Evolutionary conservation across 2,888 invertebrate genomes (phyloP), one percentile per base, ranked within the genome.

Genomic region (Apodemia zela): DNA sequence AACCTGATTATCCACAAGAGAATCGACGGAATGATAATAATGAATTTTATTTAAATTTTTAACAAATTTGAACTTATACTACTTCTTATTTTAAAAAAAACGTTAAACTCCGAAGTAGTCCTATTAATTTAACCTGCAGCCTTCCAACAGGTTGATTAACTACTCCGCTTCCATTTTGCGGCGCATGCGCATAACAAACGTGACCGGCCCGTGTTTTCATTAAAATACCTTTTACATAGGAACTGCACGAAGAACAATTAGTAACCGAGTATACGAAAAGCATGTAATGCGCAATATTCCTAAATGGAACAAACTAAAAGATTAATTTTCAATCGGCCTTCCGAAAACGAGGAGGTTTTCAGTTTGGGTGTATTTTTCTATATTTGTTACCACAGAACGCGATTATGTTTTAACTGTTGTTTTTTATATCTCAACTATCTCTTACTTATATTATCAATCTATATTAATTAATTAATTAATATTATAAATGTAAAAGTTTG

Each of bases 191-290:
- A 69, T 69, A 68, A 67, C 68, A 77, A 77, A 80, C 87, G 86
- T 86, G 87, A 87, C 85, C 78, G 65, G 80, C 73, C 75, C 73
- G 71, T 73, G 84, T 80, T 87, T 85, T 85, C 83, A 87, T 87
- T 88, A 88, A 86, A 87, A 85, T 84, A 77, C 82, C 84, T 85
- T 80, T 84, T 75, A 18, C 15, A 13, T 18, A 60, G 21, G 38
- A 54, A 54, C 21, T 25, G 54, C 54, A 54, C 21, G 54, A 6
- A 25, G 54, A 54, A 54, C 54, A 54, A 54, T 54, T 54, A 54
- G 51, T 54, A 15, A 15, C 51, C 5, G 51, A 21, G 51, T 25
- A 25, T 42, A 15, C 42, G 42, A 42, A 42, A 42, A 42, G 15
- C 42, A 15, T 42, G 42, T 42, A 15, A 42, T 42, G 42, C 5